phyloP scores from a whole-genome alignment of 2,797 vertebrate genomes.

The Pteronotus mesoamericanus region DNA sequence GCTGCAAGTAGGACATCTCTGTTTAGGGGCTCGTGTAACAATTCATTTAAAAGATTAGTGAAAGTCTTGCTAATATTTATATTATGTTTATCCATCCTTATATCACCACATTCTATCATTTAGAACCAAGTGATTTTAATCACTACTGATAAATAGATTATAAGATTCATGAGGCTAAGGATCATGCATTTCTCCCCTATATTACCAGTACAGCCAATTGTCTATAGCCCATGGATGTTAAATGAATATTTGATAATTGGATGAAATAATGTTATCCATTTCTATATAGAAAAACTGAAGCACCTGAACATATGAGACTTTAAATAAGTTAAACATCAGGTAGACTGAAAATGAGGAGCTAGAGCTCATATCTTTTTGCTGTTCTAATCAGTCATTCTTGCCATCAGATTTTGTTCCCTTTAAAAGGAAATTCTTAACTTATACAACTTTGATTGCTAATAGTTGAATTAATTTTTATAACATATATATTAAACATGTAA shows the following conservation, averaged over 20 bases:
- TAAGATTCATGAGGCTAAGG: neutral
- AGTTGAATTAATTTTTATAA: neutral
- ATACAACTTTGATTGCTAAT: neutral
- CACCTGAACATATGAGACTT: neutral
- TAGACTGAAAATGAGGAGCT: neutral
- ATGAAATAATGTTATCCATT: neutral
- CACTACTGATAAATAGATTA: neutral
- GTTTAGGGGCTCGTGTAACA: neutral
- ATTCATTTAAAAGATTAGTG: neutral
- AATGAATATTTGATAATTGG: neutral
- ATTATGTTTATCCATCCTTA: neutral
- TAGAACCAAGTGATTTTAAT: neutral
- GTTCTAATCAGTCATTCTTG: conserved; percentile 34
- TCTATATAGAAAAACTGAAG: neutral
- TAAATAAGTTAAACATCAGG: neutral
- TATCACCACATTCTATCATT: neutral
- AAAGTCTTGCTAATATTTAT: neutral
- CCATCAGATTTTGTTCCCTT: neutral
- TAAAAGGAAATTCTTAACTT: neutral
- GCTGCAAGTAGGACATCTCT: too few species aligned
- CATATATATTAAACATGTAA: conserved; percentile 11
- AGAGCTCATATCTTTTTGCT: neutral
- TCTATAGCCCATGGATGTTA: neutral
- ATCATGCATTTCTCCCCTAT: neutral
- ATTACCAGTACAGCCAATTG: neutral